phyloP scores from a whole-genome alignment of 92 coral and sea anemone species.

The Heteractis magnifica region DNA sequence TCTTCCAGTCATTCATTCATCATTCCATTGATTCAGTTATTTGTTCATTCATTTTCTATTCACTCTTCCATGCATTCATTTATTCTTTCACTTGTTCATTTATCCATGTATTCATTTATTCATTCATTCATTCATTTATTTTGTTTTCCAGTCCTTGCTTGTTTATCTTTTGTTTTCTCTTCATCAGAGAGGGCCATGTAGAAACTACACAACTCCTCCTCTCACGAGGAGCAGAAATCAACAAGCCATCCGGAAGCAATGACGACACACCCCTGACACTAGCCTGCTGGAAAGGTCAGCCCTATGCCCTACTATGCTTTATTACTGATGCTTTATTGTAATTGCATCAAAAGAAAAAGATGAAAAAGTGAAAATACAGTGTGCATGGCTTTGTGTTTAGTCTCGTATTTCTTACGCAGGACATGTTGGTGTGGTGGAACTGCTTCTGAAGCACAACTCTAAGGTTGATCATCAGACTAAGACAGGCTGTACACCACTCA shows the following conservation, averaged over 20 bases:
- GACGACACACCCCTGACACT: slow-evolving; percentile 97
- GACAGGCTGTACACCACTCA: slow-evolving; percentile 99
- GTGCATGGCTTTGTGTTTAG: neutral
- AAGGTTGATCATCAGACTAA: slow-evolving; percentile 98
- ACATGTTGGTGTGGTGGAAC: slow-evolving; percentile 93
- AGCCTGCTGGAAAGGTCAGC: slow-evolving; percentile 99
- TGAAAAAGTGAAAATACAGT: no score
- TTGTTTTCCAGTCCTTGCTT: neutral
- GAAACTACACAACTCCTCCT: slow-evolving; percentile 89
- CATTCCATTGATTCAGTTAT: neutral
- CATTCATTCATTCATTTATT: no score
- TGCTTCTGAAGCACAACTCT: slow-evolving; percentile 86
- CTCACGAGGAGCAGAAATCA: slow-evolving; percentile 92
- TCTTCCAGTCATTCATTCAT: no score
- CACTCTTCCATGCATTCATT: neutral
- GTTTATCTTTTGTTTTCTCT: neutral
- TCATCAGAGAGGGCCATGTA: slow-evolving; percentile 91
- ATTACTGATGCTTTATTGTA: no score
- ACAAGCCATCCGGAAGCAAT: slow-evolving; percentile 98
- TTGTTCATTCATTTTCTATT: no score
- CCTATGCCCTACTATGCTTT: no score
- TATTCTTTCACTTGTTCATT: no score
- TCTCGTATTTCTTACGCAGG: slow-evolving; percentile 47
- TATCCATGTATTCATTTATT: neutral
- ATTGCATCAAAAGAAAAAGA: no score